Conservation (phyloP, 2,888 invertebrate genomes). For the Melanophora roralis region DNA sequence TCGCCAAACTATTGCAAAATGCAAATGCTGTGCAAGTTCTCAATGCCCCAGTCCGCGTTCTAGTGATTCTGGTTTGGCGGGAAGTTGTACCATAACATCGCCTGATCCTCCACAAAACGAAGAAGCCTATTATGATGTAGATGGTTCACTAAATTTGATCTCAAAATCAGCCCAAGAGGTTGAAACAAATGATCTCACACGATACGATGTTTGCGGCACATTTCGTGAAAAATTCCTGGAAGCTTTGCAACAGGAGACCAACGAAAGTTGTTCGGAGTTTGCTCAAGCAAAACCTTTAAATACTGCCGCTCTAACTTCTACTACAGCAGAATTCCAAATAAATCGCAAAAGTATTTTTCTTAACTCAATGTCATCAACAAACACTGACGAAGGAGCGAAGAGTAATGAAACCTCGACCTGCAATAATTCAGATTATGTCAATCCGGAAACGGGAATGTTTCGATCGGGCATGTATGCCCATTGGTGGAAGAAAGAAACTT, state of each 20-base stretch:
- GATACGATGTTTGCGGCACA: slow-evolving; percentile 76
- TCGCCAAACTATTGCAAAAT: slow-evolving; percentile 70
- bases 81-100: slow-evolving; percentile 86
- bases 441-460: slow-evolving; percentile 78
- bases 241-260: slow-evolving; percentile 44
- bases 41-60: slow-evolving; percentile 84
- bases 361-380: slow-evolving; percentile 63
- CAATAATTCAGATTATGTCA: slow-evolving; percentile 32
- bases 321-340: slow-evolving; percentile 69
- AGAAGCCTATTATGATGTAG: slow-evolving; percentile 71
- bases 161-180: slow-evolving; percentile 58
- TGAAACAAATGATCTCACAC: slow-evolving; percentile 67
- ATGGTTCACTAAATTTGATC: slow-evolving; percentile 59
- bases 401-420: slow-evolving; percentile 38
- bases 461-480: slow-evolving; percentile 92
- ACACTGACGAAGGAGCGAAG: not conserved
- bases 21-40: slow-evolving; percentile 81
- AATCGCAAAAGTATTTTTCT: slow-evolving; percentile 74
- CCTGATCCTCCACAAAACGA: slow-evolving; percentile 80
- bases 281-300: slow-evolving; percentile 13
- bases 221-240: slow-evolving; percentile 76
- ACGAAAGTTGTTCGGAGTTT: not conserved
- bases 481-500: slow-evolving; percentile 94
- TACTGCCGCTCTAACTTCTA: slow-evolving; percentile 24
- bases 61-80: slow-evolving; percentile 89